These are phyloP conservation scores for Synodontis membranacea DNA, from an alignment of 2,113 vertebrate genomes.

Conservation along the genomic window DNA sequence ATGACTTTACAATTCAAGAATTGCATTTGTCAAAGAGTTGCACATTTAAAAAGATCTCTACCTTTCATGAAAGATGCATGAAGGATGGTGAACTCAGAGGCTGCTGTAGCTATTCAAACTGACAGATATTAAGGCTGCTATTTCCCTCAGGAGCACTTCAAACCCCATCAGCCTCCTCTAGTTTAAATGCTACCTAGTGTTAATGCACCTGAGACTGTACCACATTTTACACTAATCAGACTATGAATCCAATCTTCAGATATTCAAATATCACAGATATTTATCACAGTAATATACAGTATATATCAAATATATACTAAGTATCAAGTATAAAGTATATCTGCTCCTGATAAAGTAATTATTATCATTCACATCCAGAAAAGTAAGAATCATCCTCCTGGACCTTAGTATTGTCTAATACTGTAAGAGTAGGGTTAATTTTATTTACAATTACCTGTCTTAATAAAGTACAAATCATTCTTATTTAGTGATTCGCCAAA, in stretches of 20 bases:
- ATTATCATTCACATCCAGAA: slow-evolving; percentile 13
- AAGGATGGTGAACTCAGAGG: slow-evolving; percentile 25
- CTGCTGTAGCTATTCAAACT: slow-evolving; percentile 20
- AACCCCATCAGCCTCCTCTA: slow-evolving; percentile 31
- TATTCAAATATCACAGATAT: background rate
- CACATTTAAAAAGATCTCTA: slow-evolving; percentile 13
- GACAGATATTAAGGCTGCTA: slow-evolving; percentile 54
- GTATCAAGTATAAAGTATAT: too few species aligned
- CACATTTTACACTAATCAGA: slow-evolving; percentile 17
- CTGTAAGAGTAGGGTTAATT: background rate
- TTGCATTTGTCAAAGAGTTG: slow-evolving; percentile 46
- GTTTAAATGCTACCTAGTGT: background rate
- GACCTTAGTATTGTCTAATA: background rate
- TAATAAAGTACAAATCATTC: background rate
- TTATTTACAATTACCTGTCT: background rate
- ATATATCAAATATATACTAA: too few species aligned
- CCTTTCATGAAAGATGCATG: slow-evolving; percentile 50
- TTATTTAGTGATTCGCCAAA: background rate
- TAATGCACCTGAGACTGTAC: background rate
- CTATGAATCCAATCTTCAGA: background rate
- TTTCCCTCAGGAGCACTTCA: slow-evolving; percentile 42
- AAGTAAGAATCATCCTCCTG: slow-evolving; percentile 22
- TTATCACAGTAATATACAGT: too few species aligned
- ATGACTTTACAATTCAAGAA: slow-evolving; percentile 35
- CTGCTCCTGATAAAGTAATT: background rate